Evolutionary conservation across 2,797 vertebrate species (phyloP).

Genomic region (Girardinus metallicus): DNA sequence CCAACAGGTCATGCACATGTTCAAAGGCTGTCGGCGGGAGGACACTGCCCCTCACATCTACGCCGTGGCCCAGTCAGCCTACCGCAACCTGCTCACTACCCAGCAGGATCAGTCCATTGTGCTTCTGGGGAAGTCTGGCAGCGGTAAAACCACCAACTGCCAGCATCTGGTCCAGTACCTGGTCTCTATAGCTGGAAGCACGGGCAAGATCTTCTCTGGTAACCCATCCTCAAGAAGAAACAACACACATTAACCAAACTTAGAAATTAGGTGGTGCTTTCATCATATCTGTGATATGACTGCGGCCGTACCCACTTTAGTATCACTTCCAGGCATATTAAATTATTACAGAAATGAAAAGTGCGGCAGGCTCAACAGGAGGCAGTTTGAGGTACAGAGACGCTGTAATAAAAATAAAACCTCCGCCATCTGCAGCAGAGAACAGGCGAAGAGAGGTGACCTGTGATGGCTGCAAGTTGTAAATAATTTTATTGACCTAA

Average conservation of each 20-base stretch:
- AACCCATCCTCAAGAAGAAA: slow-evolving; percentile 35
- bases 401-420: too few relatives aligned
- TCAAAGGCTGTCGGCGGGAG: slow-evolving; percentile 94
- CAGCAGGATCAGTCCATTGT: slow-evolving; percentile 95
- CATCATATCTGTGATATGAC: too few relatives aligned
- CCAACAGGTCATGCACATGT: slow-evolving; percentile 98
- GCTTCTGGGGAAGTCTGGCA: slow-evolving; percentile 91
- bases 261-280: not conserved
- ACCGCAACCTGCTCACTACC: slow-evolving; percentile 92
- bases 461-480: too few relatives aligned
- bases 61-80: slow-evolving; percentile 91
- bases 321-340: too few relatives aligned
- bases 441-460: too few relatives aligned
- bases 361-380: too few relatives aligned
- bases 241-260: not conserved
- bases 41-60: slow-evolving; percentile 95
- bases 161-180: slow-evolving; percentile 96
- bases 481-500: too few relatives aligned
- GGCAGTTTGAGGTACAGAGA: too few relatives aligned
- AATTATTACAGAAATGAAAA: too few relatives aligned
- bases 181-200: slow-evolving; percentile 90
- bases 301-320: too few relatives aligned
- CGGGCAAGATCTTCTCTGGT: slow-evolving; percentile 95
- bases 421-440: too few relatives aligned
- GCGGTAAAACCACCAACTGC: slow-evolving; percentile 95